A percentile compares a stretch with the other conserved stretches of the same genome.
Conservation (phyloP, 2,113 vertebrate genomes). For the Odobenus rosmarus region DNA sequence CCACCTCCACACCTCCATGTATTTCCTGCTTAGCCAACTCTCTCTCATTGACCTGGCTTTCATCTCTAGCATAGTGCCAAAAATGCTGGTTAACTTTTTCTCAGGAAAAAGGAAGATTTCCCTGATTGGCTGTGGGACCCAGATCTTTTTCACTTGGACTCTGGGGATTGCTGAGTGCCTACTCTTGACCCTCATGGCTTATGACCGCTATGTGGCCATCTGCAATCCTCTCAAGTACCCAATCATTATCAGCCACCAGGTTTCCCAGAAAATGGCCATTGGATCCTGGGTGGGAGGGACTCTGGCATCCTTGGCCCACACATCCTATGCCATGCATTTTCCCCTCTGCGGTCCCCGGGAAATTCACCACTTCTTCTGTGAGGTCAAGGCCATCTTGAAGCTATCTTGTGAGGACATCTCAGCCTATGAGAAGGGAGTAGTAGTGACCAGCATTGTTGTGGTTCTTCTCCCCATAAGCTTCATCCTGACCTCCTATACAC, state of each 20-base stretch:
- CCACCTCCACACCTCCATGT: slow-evolving; percentile 45
- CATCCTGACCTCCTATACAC: neutral
- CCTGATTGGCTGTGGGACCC: neutral
- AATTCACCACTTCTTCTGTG: slow-evolving; percentile 37
- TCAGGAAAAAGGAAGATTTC: slow-evolving; percentile 24
- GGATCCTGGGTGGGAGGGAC: neutral
- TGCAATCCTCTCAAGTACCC: slow-evolving; percentile 32
- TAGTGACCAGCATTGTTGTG: neutral
- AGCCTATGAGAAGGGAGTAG: neutral
- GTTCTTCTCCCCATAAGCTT: neutral
- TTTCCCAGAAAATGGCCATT: neutral
- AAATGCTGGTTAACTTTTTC: slow-evolving; percentile 43
- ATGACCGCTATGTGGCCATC: neutral
- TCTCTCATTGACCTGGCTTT: slow-evolving; percentile 44
- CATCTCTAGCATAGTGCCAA: slow-evolving; percentile 41
- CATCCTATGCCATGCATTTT: neutral
- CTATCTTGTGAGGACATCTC: slow-evolving; percentile 46
- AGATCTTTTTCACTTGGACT: slow-evolving; percentile 34
- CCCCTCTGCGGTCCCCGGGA: neutral
- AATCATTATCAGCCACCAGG: neutral
- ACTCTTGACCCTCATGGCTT: slow-evolving; percentile 59
- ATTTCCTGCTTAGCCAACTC: slow-evolving; percentile 63
- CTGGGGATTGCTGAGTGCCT: slow-evolving; percentile 27
- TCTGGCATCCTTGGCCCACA: slow-evolving; percentile 25
- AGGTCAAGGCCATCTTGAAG: slow-evolving; percentile 39